phyloP scores from a whole-genome alignment of 2,888 invertebrate genomes.

The Tetragnatha montana region DNA sequence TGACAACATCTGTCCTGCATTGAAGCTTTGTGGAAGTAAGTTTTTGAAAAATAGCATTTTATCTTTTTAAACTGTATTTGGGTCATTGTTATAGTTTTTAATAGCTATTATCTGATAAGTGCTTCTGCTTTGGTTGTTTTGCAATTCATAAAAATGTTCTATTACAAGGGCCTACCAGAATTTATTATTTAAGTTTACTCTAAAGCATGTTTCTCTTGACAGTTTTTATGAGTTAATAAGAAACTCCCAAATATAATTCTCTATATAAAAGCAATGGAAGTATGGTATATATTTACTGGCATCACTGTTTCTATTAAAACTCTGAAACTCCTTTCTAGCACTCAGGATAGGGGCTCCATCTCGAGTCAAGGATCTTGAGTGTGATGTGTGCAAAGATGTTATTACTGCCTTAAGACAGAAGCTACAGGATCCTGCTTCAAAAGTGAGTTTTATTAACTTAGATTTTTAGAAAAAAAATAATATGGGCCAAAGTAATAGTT shows the following conservation, averaged over 20 bases:
- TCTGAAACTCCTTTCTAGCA: neutral
- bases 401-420: constrained; percentile 34
- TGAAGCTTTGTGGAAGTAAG: constrained; percentile 54
- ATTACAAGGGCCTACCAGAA: neutral
- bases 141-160: neutral
- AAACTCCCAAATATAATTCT: too few relatives aligned
- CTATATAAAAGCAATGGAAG: too few relatives aligned
- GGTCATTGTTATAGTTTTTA: too few relatives aligned
- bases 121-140: neutral
- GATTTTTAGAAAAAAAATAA: neutral
- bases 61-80: neutral
- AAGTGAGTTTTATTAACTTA: constrained; percentile 49
- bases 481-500: too few relatives aligned
- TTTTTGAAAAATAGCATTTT: neutral
- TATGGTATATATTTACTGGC: too few relatives aligned
- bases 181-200: neutral
- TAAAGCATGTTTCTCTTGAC: too few relatives aligned
- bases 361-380: constrained; percentile 64
- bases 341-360: neutral
- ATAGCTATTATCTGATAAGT: too few relatives aligned
- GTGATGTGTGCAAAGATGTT: constrained; percentile 65
- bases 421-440: constrained; percentile 47
- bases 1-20: constrained; percentile 74
- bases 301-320: too few relatives aligned
- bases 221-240: too few relatives aligned